phyloP scores from a whole-genome alignment of 1,140 invertebrate species.

The Lineus longissimus region DNA sequence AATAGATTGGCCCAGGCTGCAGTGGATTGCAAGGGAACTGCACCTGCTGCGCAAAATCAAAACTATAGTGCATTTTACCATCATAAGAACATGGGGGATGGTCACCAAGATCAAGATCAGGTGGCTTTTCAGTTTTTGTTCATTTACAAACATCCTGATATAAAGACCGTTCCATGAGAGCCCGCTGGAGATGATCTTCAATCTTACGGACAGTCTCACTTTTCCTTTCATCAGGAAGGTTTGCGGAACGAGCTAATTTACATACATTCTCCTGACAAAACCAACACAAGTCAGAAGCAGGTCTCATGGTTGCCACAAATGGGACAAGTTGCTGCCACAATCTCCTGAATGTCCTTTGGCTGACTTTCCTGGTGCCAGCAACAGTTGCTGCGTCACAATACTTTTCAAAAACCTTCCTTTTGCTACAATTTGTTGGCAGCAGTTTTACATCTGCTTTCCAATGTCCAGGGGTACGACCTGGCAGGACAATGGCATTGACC shows the following conservation, averaged over 20 bases:
- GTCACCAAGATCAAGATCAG: background rate
- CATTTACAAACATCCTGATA: background rate
- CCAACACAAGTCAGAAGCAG: conserved; percentile 10
- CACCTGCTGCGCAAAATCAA: conserved; percentile 31
- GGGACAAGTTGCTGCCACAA: background rate
- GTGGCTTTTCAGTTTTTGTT: background rate
- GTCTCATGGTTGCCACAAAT: background rate
- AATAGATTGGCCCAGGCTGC: conserved; percentile 32
- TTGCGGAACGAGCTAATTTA: background rate
- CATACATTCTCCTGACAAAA: background rate
- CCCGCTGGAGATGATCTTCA: background rate
- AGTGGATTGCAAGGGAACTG: conserved; percentile 26
- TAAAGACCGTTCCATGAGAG: background rate
- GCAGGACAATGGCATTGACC: too few relatives aligned
- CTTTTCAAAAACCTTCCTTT: background rate
- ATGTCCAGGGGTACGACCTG: too few relatives aligned
- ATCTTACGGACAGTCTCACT: conserved; percentile 1
- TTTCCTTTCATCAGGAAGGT: conserved; percentile 2
- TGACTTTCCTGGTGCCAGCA: background rate
- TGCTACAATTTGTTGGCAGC: too few relatives aligned
- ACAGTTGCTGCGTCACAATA: background rate
- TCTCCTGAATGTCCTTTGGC: background rate
- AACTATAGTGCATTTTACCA: conserved; percentile 11
- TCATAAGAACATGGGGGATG: conserved; percentile 5
- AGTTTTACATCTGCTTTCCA: too few relatives aligned